A percentile compares a stretch with the other conserved stretches of the same genome.
Conservation (phyloP, 2,797 vertebrate genomes). For the Urophycis tenuis region DNA sequence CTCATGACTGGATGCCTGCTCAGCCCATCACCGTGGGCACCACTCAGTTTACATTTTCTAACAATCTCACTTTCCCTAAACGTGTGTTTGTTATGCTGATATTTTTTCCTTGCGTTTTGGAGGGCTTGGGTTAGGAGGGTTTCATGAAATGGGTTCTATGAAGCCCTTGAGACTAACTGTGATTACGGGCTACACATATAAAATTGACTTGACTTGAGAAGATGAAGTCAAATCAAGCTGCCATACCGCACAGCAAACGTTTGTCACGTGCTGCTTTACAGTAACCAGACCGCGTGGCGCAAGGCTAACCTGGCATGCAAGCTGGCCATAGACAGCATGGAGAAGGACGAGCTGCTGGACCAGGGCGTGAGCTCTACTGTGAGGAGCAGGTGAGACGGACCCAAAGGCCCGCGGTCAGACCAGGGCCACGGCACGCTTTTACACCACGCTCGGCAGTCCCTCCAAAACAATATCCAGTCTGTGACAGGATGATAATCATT, state of each 20-base stretch:
- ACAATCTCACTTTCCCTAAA: not conserved
- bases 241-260: not conserved
- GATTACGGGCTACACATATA: not conserved
- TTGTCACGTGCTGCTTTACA: constrained; percentile 42
- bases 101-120: not conserved
- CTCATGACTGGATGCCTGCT: not conserved
- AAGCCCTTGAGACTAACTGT: not conserved
- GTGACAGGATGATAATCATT: too few species aligned
- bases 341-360: constrained; percentile 85
- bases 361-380: constrained; percentile 60
- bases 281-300: constrained; percentile 93
- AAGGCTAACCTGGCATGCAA: constrained; percentile 92
- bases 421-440: not conserved
- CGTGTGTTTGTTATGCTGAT: not conserved
- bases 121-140: not conserved
- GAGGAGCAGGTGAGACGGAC: constrained; percentile 74
- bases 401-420: not conserved
- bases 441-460: too few species aligned
- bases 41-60: too few species aligned
- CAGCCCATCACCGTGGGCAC: too few species aligned
- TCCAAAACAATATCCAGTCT: too few species aligned
- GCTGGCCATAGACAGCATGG: constrained; percentile 83
- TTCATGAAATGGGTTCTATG: not conserved
- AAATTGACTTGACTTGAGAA: too few species aligned
- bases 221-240: not conserved